phyloP scores from a whole-genome alignment of 2,797 vertebrate species.

The Sebastes iracundus region DNA sequence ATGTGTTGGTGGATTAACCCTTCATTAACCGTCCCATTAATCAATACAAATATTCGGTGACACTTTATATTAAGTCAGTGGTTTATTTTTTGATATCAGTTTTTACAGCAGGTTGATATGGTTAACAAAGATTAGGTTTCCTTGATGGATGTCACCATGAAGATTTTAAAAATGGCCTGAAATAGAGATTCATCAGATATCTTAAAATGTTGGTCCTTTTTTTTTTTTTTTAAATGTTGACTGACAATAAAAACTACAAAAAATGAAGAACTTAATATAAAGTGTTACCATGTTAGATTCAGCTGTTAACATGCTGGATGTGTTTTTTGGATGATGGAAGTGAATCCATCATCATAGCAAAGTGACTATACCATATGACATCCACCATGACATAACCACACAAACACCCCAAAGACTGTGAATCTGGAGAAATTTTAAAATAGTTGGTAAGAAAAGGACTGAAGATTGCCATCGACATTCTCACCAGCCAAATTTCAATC shows the following conservation, averaged over 20 bases:
- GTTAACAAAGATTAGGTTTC: neutral
- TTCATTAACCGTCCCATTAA: neutral
- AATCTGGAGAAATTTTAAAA: neutral
- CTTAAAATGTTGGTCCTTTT: neutral
- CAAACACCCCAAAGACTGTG: neutral
- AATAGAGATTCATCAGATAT: neutral
- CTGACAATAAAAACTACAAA: neutral
- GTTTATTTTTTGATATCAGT: constrained; percentile 14
- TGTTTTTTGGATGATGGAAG: neutral
- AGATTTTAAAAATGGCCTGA: neutral
- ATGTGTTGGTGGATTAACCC: neutral
- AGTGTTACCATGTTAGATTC: constrained; percentile 38
- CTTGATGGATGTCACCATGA: neutral
- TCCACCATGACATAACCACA: neutral
- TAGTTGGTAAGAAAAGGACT: neutral
- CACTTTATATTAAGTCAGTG: constrained; percentile 55
- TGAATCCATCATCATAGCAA: neutral
- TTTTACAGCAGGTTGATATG: neutral
- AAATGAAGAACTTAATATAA: constrained; percentile 6
- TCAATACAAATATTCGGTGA: constrained; percentile 10
- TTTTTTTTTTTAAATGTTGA: neutral
- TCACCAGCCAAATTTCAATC: neutral
- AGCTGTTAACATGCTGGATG: neutral
- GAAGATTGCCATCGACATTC: neutral
- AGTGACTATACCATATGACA: neutral